These are phyloP conservation scores for Caenorhabditis sp. DNA, from an alignment of 2,888 invertebrate genomes.

Conservation along the genomic window DNA sequence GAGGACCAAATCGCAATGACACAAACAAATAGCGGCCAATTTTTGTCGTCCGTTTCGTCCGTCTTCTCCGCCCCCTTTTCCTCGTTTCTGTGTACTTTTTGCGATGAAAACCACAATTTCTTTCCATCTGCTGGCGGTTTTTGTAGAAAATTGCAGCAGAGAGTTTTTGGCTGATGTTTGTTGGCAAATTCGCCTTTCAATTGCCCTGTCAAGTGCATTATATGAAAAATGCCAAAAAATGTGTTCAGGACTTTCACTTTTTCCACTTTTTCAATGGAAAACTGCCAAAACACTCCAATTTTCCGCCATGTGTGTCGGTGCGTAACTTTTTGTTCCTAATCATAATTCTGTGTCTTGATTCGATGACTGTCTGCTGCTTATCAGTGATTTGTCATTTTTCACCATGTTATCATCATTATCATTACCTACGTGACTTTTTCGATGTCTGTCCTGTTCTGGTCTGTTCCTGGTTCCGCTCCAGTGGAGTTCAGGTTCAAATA, in stretches of 20 bases:
- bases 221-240: not conserved
- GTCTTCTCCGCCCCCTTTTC: constrained; percentile 7
- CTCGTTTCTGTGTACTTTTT: constrained; percentile 25
- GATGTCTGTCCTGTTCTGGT: too few species aligned
- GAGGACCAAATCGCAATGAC: not conserved
- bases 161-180: too few species aligned
- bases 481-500: too few species aligned
- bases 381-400: not conserved
- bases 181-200: too few species aligned
- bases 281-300: not conserved
- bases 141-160: too few species aligned
- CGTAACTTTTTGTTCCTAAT: not conserved
- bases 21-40: constrained; percentile 62
- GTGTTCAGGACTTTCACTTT: not conserved
- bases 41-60: constrained; percentile 33
- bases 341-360: too few species aligned
- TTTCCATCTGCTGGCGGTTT: too few species aligned
- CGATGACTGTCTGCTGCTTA: not conserved
- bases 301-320: too few species aligned
- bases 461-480: too few species aligned
- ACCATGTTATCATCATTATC: too few species aligned
- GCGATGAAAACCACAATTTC: not conserved
- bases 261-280: not conserved
- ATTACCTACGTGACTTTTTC: constrained; percentile 8
- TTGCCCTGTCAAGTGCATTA: not conserved